Evolutionary conservation across 2,113 vertebrate genomes (phyloP), one percentile per base, ranked within the genome.

Genomic region (Pterophyllum scalare): DNA sequence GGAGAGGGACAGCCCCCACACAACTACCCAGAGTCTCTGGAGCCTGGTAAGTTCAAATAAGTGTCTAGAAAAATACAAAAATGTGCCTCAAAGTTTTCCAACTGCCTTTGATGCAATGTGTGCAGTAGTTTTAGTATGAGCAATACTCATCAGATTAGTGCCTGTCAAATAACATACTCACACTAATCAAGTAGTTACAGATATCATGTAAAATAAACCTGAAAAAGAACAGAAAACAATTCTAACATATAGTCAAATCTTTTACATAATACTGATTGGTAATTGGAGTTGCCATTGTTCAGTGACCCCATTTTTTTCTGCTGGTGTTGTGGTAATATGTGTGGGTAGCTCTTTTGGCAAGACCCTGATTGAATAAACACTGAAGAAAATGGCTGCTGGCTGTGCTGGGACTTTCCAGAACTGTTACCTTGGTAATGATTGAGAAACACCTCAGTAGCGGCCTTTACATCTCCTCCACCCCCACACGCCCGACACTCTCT

Each of bases 11-110:
- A 94, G 89, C 95, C 92, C 2, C 94, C 95, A 2, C 94, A 94
- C 67, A 94, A 96, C 75, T 94, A 96, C 93, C 96, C 97, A 87
- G 95, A 96, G 78, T 95, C 96, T 35, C 89, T 97, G 90, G 97
- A 97, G 90, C 97, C 97, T 91, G 98, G 98, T 99, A 92, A 93
- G 95, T 24, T 35, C 31, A 3, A 72, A 75, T 22, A 43, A 83
- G 7, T 57, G 43, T 52, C 52, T n/a, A 43, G 7, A 79, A 72
- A 72, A 72, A 72, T 12, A 28, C 9, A 80, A 33, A 72, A 33
- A 19, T 14, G 26, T 72, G 6, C 11, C 11, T n/a, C 20, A 33
- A 54, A 1, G 28, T 58, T 67, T 81, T 67, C 5, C 24, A 77
- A n/a, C 38, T 56, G 24, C 22, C 22, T 75, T 67, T 61, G 20